Evolutionary conservation across 2,113 vertebrate genomes (phyloP), one percentile per base, ranked within the genome.

Genomic region (Burhinus oedicnemus): DNA sequence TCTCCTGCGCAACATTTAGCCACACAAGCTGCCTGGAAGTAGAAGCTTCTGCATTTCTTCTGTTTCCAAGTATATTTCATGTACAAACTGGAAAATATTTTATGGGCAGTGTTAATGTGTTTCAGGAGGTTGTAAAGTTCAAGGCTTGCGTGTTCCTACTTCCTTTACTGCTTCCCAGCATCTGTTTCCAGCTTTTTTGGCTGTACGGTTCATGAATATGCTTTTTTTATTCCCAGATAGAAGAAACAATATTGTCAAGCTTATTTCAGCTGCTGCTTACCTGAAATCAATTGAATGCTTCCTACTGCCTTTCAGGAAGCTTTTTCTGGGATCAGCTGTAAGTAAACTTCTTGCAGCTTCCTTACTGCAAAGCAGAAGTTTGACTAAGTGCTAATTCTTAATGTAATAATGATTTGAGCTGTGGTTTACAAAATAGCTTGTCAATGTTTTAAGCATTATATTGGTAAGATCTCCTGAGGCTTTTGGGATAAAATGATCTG

Each of bases 221-320:
- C 6, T 36, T 49, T 58, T 58, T 42, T 34, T 42, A 38, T 51
- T 6, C 17, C 13, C 15, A 12, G n/a, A 42, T 19, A 40, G 45
- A 89, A 78, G 40, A 79, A 90, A 72, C 32, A 87, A 27, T 92
- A n/a, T 68, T 79, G 27, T 57, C 74, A 87, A 52, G 34, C 61
- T 91, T 81, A 30, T 85, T 94, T 96, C 69, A 65, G 40, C 61
- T 95, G 38, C 40, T 84, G 61, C 74, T 96, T 91, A 54, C 84
- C 65, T 94, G 65, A 87, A 93, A 96, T 91, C 74, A 91, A 71
- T 72, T 76, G 57, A 94, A 91, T 83, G 52, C 78, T 96, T 96
- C 93, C 89, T 87, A 4, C 49, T 79, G 74, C 76, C 70, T 87
- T 93, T 94, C 83, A 84, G 84, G 93, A 95, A 94, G 87, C 51